phyloP scores from a whole-genome alignment of 2,888 invertebrate genomes.

The Xanthia togata region DNA sequence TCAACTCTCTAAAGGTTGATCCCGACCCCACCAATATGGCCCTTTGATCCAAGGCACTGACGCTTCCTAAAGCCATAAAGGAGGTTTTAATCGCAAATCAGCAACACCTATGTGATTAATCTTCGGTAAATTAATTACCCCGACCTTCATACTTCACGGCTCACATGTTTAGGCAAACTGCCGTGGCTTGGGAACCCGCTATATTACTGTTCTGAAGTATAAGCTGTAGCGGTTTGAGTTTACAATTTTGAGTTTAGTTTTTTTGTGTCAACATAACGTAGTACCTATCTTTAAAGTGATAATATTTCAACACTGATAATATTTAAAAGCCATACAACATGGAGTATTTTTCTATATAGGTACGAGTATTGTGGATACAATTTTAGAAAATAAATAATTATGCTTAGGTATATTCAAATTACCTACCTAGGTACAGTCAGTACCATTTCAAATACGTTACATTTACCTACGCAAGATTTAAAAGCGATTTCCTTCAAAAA shows the following conservation, averaged over 20 bases:
- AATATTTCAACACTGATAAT: background rate
- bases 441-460: background rate
- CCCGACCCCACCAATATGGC: slow-evolving; percentile 47
- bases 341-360: background rate
- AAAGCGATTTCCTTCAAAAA: background rate
- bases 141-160: slow-evolving; percentile 83
- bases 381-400: background rate
- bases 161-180: slow-evolving; percentile 82
- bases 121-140: slow-evolving; percentile 83
- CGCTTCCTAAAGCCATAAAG: slow-evolving; percentile 58
- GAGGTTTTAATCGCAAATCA: slow-evolving; percentile 70
- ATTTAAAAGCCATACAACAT: background rate
- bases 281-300: background rate
- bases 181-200: slow-evolving; percentile 75
- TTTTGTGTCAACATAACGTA: background rate
- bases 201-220: slow-evolving; percentile 48
- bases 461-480: background rate
- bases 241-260: background rate
- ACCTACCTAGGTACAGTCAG: background rate
- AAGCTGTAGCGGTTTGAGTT: slow-evolving; percentile 59
- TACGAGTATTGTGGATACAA: background rate
- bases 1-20: slow-evolving; percentile 41
- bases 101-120: slow-evolving; percentile 81
- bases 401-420: background rate
- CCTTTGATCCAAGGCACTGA: slow-evolving; percentile 59